Base-by-base conservation (phyloP, 2,113 vertebrate genomes). In the Bettongia penicillata region DNA sequence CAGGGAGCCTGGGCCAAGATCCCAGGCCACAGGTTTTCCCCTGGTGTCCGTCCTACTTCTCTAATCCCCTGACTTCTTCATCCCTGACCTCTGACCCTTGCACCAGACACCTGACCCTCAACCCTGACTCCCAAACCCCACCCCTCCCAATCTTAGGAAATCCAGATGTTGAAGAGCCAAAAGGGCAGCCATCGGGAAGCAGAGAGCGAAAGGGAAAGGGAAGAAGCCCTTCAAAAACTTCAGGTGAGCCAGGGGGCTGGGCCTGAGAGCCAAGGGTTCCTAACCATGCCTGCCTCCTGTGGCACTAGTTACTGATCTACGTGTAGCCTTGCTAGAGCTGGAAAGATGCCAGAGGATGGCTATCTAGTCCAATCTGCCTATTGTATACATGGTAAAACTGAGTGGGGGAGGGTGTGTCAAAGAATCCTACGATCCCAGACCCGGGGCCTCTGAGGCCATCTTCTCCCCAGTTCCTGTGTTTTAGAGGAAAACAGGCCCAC, bases 141-240 rank as follows among this genome's bases (percentile, higher is more conserved):
- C 91, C 90, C 53, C 51, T 96, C 52, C 52, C 89, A 6, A 51
- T 97, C 23, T 43, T 94, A 99, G 99, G 99, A 99, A 98, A 99
- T 99, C 90, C 99, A 99, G 98, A 98, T 99, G 91, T 98, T 99
- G 84, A 99, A 99, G 97, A 99, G 97, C 96, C 99, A 99, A 96
- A 99, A 98, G 47, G 98, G 98, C 0, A 97, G 99, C 1, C 98
- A 98, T 25, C 99, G 99, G 26, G 99, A 99, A 90, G 98, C 99
- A 19, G 98, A 99, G 31, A 99, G 98, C 0, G 98, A 99, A 4
- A 94, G 98, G 0, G 99, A 99, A 28, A 98, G 99, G 0, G 99
- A 99, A 53, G 99, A 99, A 94, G 99, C 99, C 0, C 99, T 99
- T 90, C 99, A 99, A 98, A 99, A 99, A 97, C 97, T 99, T 96